Base-by-base conservation (phyloP, 1,140 invertebrate species). In the Marisa cornuarietis region DNA sequence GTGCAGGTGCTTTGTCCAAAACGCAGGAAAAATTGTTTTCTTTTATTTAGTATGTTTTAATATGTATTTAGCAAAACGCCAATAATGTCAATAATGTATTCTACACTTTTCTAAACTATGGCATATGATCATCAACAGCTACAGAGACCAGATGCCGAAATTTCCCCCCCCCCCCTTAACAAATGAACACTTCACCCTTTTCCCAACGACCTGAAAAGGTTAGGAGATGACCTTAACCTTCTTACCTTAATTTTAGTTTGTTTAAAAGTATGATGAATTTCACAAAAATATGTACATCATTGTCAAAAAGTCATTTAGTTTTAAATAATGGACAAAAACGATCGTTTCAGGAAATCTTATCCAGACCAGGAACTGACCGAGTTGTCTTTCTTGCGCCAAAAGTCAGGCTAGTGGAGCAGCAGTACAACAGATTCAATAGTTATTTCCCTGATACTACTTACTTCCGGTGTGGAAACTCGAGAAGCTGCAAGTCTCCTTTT, bases 381-480 rank as follows among this genome's bases (percentile, higher is more conserved):
- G 61, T 76, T 42, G 74, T 76, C 2, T 76, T 76, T 51, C 58
- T 76, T 13, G 74, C 74, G 16, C 74, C 74, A 54, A 76, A 76
- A 31, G 74, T 76, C 1, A 76, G 65, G 62, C 74, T 76, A 24
- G 74, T 63, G 10, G 61, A 76, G 42, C 74, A 76, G 61, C 74
- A 76, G 61, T 76, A 65, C 62, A 61, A 51, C 8, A 24, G 74
- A 18, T 76, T 76, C 74, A 8, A 22, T 1, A 16, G 51, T 20
- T 76, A 49, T 61, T 76, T 76, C 22, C 61, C 62, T 20, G 18
- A 66, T 9, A 49, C 22, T 22, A 76, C 74, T 1, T 76, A 76
- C 62, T 76, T 76, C 74, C 74, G 74, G 13, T 63, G 58, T 76
- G 74, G 74, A 16, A 76, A 31, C n/a, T 76, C 31, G 20, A 76